Base-by-base conservation (phyloP, 1,140 invertebrate species). In the Lethocerus indicus region DNA sequence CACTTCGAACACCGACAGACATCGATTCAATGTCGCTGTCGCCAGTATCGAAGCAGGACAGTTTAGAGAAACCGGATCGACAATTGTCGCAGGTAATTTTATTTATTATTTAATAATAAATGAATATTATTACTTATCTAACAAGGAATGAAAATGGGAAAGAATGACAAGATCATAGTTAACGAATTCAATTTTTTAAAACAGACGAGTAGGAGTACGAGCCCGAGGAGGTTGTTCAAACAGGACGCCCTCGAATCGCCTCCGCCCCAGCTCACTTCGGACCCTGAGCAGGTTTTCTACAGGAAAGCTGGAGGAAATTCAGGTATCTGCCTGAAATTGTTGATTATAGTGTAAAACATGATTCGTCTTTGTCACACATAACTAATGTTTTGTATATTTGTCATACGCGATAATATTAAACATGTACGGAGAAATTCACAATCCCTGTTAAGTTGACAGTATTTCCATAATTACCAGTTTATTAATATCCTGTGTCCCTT, bases 181-280 rank as follows among this genome's bases (percentile, higher is more conserved):
- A 24, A 26, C 2, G 1, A 28, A 3, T 26, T 45, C n/a, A 27
- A 5, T 27, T 9, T 27, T 4, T 43, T 45, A 16, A 32, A 2
- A 7, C 24, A 61, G 54, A 51, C 52, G 28, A 66, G 63, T 52
- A 61, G 70, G 3, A 69, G 67, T 16, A 66, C 64, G 41, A 80
- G 77, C 25, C 78, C 78, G 0, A 64, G 79, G 27, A 69, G 74
- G 6, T 60, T 82, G 26, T 78, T 73, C 13, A 78, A 80, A 50
- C 78, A 82, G 63, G 74, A 72, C 12, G 78, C 78, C 2, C 64
- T 76, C 53, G 78, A 78, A 54, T 78, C 77, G 0, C 75, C 74
- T 2, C 73, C 72, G 50, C 58, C 56, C 9, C 50, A 53, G 9
- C 29, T 54, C 3, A 53, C 37, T 23, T 44, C 46, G 2, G 55